Evolutionary conservation across 2,888 invertebrate genomes (phyloP).

Genomic region (Pimpla rufipes): DNA sequence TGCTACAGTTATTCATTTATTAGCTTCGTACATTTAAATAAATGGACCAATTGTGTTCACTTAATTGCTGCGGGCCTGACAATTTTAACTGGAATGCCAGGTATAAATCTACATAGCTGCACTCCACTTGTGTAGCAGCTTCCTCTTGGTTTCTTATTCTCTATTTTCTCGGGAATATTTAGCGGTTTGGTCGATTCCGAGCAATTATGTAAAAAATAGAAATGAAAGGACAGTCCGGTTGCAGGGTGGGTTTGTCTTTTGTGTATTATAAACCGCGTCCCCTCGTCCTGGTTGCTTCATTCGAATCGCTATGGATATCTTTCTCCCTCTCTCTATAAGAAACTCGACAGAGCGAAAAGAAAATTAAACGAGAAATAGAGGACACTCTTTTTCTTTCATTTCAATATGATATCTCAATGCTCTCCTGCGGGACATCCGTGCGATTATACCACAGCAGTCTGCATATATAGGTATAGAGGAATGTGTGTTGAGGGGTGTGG

Average conservation of each 20-base stretch:
- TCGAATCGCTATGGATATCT: slow-evolving; percentile 51
- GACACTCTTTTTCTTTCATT: slow-evolving; percentile 64
- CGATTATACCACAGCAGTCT: slow-evolving; percentile 53
- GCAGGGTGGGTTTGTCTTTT: slow-evolving; percentile 43
- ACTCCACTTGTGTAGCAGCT: slow-evolving; percentile 27
- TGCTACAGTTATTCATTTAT: no score
- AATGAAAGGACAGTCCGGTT: slow-evolving; percentile 65
- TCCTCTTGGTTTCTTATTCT: slow-evolving; percentile 45
- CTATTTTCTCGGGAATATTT: slow-evolving; percentile 56
- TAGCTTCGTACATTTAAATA: no score
- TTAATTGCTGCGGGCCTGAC: no score
- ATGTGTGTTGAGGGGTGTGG: slow-evolving; percentile 61
- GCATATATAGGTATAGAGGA: slow-evolving; percentile 26
- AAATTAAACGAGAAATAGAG: slow-evolving; percentile 52
- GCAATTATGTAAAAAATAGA: slow-evolving; percentile 67
- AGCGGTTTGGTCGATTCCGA: slow-evolving; percentile 57
- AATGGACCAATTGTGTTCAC: no score
- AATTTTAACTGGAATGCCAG: background rate
- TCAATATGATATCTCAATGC: slow-evolving; percentile 67
- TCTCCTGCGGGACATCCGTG: slow-evolving; percentile 63
- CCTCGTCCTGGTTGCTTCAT: slow-evolving; percentile 52
- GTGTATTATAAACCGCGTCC: slow-evolving; percentile 58
- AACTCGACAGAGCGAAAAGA: slow-evolving; percentile 51
- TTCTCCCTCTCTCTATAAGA: slow-evolving; percentile 8
- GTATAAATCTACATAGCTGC: background rate